phyloP scores from a whole-genome alignment of 2,113 vertebrate genomes.

The Sapayoa aenigma region DNA sequence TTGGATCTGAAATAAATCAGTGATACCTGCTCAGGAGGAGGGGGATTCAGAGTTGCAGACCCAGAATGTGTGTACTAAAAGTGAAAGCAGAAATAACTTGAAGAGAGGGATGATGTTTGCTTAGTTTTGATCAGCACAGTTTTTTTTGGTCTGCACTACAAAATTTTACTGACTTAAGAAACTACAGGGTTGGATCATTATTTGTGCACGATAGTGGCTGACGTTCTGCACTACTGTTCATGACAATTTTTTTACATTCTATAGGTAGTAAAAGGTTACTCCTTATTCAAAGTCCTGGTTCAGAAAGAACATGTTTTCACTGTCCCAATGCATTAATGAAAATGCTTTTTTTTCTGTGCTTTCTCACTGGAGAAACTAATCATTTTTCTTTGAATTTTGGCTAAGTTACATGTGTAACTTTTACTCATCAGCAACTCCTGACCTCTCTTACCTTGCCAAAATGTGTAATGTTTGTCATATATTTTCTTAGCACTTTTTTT shows the following conservation, averaged over 20 bases:
- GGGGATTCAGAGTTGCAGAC: neutral
- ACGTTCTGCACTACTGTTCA: neutral
- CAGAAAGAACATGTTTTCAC: neutral
- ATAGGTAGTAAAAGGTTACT: neutral
- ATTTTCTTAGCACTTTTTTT: neutral
- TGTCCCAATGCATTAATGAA: neutral
- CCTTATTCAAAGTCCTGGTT: neutral
- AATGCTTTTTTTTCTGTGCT: neutral
- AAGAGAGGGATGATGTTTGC: neutral
- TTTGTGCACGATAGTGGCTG: neutral
- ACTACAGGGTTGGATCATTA: neutral
- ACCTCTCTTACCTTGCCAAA: neutral
- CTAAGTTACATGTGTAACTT: neutral
- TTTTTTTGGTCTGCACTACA: neutral
- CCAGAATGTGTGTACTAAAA: neutral
- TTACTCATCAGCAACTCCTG: neutral
- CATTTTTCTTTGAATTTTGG: neutral
- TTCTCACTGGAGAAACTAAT: neutral
- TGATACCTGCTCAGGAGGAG: neutral
- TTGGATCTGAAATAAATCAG: neutral
- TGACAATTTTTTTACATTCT: neutral
- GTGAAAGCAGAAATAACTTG: neutral
- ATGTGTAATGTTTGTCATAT: neutral
- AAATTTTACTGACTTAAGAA: neutral
- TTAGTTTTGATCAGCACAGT: neutral